Evolutionary conservation across 2,888 invertebrate genomes (phyloP).

Genomic region (Troilus luridus): DNA sequence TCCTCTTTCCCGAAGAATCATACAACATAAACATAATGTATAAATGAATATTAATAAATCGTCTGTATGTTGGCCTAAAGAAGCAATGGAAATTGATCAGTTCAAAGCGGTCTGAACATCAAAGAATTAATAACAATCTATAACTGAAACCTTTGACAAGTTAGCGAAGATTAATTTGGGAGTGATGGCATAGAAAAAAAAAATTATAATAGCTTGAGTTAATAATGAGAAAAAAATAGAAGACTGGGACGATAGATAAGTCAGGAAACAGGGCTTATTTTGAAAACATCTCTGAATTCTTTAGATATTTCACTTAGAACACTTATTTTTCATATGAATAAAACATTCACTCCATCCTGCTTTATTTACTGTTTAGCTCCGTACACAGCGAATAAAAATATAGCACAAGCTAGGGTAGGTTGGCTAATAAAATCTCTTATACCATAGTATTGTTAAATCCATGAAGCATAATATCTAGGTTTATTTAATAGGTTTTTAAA

Average conservation of each 20-base stretch:
- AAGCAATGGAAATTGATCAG: neutral
- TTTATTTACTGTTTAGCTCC: neutral
- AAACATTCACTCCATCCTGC: neutral
- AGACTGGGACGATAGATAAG: neutral
- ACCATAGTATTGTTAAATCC: no score
- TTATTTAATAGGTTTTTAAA: no score
- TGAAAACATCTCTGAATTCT: neutral
- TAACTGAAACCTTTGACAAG: neutral
- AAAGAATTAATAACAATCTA: neutral
- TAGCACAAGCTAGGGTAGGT: no score
- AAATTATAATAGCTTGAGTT: neutral
- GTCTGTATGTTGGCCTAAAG: neutral
- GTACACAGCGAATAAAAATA: no score
- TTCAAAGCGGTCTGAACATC: neutral
- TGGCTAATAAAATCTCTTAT: no score
- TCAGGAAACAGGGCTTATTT: neutral
- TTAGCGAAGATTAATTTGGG: neutral
- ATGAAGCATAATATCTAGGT: no score
- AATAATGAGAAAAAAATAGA: neutral
- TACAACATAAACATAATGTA: no score
- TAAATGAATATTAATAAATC: neutral
- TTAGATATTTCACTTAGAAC: neutral
- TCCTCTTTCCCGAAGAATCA: no score
- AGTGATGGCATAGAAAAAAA: neutral
- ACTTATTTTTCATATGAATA: neutral